Percentiles rank a stretch among this genome's conserved stretches.
Evolutionary conservation across 1,140 invertebrate genomes (phyloP).

Genomic region (Coenobita brevimanus): DNA sequence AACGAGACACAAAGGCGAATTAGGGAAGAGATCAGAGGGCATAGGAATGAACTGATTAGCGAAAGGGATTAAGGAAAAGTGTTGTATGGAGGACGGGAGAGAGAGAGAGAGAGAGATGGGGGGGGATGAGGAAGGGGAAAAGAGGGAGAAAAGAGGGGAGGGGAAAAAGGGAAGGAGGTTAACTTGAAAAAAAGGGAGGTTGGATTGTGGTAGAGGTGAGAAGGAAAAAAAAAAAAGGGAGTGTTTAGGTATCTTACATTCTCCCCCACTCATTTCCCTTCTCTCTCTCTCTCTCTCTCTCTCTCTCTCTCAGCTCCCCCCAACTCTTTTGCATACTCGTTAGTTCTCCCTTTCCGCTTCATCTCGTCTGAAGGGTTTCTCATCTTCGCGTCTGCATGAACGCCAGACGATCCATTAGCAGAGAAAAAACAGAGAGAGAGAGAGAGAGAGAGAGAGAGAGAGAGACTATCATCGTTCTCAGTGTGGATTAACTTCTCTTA

Average conservation of each 20-base stretch:
- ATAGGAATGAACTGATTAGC: too few species aligned
- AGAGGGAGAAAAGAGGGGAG: neutral
- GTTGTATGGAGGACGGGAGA: neutral
- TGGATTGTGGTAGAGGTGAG: neutral
- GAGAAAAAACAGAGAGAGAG: too few species aligned
- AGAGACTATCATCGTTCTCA: too few species aligned
- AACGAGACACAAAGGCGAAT: too few species aligned
- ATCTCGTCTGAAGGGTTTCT: too few species aligned
- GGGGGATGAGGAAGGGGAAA: neutral
- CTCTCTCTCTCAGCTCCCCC: conserved; percentile 6
- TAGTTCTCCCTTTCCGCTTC: neutral
- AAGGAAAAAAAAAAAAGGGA: too few species aligned
- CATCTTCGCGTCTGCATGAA: too few species aligned
- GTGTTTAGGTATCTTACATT: neutral
- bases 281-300: neutral
- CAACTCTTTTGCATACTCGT: neutral
- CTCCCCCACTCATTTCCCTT: neutral
- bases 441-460: too few species aligned
- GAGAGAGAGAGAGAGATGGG: neutral
- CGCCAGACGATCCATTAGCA: too few species aligned
- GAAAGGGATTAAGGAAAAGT: too few species aligned
- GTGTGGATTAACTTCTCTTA: too few species aligned
- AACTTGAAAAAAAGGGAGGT: neutral
- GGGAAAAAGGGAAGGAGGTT: neutral
- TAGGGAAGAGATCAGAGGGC: too few species aligned